A percentile compares a stretch with the other conserved stretches of the same genome.
Evolutionary conservation across 2,888 invertebrate species (phyloP).

Genomic region (Troides aeacus): DNA sequence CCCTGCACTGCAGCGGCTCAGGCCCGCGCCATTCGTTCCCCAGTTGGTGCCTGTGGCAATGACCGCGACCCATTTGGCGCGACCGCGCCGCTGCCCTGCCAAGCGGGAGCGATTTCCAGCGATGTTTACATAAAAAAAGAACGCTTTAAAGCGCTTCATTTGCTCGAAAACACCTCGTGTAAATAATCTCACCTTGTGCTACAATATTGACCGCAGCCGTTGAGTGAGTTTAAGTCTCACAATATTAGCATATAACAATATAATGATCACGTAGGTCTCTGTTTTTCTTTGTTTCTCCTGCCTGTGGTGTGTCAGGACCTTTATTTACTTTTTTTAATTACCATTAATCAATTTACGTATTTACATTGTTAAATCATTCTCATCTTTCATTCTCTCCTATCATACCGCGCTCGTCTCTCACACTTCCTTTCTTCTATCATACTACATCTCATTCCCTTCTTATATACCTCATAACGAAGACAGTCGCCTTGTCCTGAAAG

Average conservation of each 20-base stretch:
- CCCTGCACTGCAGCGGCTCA: conserved; percentile 3
- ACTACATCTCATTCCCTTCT: too few species aligned
- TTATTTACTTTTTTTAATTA: too few species aligned
- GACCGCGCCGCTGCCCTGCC: conserved; percentile 28
- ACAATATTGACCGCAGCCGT: conserved; percentile 1
- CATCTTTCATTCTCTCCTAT: too few species aligned
- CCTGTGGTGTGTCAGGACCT: too few species aligned
- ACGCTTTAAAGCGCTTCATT: conserved; percentile 29
- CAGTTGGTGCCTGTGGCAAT: conserved; percentile 27
- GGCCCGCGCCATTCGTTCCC: conserved; percentile 20
- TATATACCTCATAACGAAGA: too few species aligned
- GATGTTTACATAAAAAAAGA: conserved; percentile 29
- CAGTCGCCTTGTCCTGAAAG: too few species aligned
- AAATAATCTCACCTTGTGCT: conserved; percentile 18
- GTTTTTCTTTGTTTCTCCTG: too few species aligned
- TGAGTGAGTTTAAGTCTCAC: neutral
- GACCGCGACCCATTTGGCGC: conserved; percentile 30
- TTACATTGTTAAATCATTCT: too few species aligned
- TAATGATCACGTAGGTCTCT: neutral
- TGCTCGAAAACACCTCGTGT: conserved; percentile 27
- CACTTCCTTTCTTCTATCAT: too few species aligned
- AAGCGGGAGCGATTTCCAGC: conserved; percentile 28
- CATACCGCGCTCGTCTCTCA: too few species aligned
- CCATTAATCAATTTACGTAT: too few species aligned
- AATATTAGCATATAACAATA: neutral